Evolutionary conservation across 2,888 invertebrate species (phyloP).

Genomic region (Liodrosophila aerea): DNA sequence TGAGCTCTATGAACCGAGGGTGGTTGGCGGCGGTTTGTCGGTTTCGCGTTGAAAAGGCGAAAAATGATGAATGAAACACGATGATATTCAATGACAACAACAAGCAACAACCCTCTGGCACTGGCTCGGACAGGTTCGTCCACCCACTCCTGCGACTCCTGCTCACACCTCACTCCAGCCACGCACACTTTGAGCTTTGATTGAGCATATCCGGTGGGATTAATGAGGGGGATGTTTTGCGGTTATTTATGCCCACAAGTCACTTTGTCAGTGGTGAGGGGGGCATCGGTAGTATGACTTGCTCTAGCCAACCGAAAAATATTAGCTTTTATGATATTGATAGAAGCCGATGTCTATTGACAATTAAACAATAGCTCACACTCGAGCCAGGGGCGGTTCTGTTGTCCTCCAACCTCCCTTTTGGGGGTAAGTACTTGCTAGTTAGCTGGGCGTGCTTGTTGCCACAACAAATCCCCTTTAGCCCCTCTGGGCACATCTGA

Average conservation of each 20-base stretch:
- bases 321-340: conserved; percentile 80
- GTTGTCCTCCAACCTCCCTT: too few species aligned
- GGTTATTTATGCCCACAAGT: conserved; percentile 58
- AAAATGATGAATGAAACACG: conserved; percentile 79
- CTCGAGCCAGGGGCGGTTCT: too few species aligned
- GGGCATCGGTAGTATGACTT: too few species aligned
- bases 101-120: conserved; percentile 48
- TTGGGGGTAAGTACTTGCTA: conserved; percentile 44
- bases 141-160: conserved; percentile 23
- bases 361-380: conserved; percentile 77
- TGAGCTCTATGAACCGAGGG: conserved; percentile 32
- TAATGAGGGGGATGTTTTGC: conserved; percentile 69
- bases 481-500: conserved; percentile 23
- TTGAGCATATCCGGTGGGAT: conserved; percentile 82
- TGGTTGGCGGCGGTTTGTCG: conserved; percentile 56
- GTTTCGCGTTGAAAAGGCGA: conserved; percentile 71
- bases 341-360: conserved; percentile 81
- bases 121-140: conserved; percentile 33
- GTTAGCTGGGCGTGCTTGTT: conserved; percentile 56
- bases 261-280: conserved; percentile 48
- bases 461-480: conserved; percentile 41
- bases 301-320: conserved; percentile 76
- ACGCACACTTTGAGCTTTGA: conserved; percentile 78
- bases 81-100: conserved; percentile 67
- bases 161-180: conserved; percentile 53